Evolutionary conservation across 2,888 invertebrate species (phyloP), one percentile per base, ranked within the genome.

Genomic region (Chrysolina oricalcia): DNA sequence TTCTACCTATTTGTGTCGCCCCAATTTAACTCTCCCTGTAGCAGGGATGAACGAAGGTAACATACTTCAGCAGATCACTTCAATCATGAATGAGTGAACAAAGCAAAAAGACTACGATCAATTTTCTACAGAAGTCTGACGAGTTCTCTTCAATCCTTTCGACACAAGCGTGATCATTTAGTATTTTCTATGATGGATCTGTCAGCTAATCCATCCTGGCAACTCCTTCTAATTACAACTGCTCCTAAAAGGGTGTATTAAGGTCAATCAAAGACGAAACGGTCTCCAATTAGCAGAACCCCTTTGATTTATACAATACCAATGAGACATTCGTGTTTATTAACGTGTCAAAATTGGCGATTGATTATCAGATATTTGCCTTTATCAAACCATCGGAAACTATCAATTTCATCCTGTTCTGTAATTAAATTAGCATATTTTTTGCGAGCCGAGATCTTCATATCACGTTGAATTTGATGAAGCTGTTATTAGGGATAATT

Each of bases 391-490:
- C 75, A 71, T 69, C 70, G 56, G 59, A 63, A 79, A 75, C 79
- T 74, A 69, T 53, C 80, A 80, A 81, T 81, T 81, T 81, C 70
- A 53, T 56, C 68, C 65, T 64, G 70, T 77, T 59, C 65, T 79
- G 69, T 77, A 77, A 81, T 81, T 79, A 81, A 81, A 81, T 81
- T 81, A 80, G 69, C 81, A 81, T 81, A 81, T 77, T 80, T 80
- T 80, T 76, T 41, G 73, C 40, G 63, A 67, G 71, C 62, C 65
- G 72, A 76, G 63, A 46, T 72, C 66, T 41, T 35, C 64, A n/a
- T 15, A 53, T 68, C 41, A 48, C 59, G 40, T 70, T 17, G 43
- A 63, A 72, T 70, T 74, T 78, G 76, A 80, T 78, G 79, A 74
- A 80, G 75, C 77, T 41, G 64, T 79, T 75, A 80, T 78, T 76